These are phyloP conservation scores for Gymnobelideus leadbeateri DNA, from an alignment of 2,113 vertebrate species.

Conservation along the genomic window DNA sequence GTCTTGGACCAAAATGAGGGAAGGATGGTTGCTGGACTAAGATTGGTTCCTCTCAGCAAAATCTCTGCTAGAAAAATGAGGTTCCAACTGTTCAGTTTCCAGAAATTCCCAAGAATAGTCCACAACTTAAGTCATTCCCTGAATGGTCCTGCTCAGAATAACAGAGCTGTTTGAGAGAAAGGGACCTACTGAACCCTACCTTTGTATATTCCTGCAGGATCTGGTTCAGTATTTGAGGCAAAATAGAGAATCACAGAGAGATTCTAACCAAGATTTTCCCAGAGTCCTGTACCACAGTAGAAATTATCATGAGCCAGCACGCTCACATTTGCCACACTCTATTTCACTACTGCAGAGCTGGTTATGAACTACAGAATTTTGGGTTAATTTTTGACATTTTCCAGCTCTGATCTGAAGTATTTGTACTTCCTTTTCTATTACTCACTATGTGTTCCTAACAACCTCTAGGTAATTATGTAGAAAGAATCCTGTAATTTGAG, in stretches of 20 bases:
- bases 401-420: slow-evolving; percentile 32
- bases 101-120: background rate
- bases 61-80: background rate
- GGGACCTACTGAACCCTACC: background rate
- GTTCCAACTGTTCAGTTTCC: background rate
- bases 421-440: slow-evolving; percentile 15
- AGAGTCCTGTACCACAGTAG: slow-evolving; percentile 8
- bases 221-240: background rate
- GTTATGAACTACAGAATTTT: background rate
- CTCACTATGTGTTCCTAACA: background rate
- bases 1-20: background rate
- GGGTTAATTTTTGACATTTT: slow-evolving; percentile 20
- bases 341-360: slow-evolving; percentile 24
- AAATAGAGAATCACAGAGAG: slow-evolving; percentile 37
- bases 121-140: background rate
- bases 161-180: background rate
- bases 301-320: background rate
- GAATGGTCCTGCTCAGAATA: background rate
- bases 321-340: slow-evolving; percentile 50
- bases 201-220: background rate
- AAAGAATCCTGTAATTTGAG: background rate
- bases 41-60: background rate
- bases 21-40: background rate
- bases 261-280: slow-evolving; percentile 21
- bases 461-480: background rate